phyloP scores from a whole-genome alignment of 2,113 vertebrate species.

The Podilymbus podiceps region DNA sequence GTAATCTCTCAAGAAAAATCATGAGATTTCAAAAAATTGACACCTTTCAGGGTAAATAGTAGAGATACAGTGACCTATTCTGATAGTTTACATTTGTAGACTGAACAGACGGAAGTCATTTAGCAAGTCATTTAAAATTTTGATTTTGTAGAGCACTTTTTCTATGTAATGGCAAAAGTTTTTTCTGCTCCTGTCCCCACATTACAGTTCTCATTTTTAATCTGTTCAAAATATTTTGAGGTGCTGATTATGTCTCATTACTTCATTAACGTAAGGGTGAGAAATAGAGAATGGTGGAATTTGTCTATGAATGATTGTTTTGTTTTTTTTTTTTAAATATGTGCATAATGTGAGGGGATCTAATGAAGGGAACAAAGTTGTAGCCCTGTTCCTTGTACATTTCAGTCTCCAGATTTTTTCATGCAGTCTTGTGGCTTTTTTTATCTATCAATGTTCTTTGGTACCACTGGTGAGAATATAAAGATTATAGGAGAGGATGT shows the following conservation, averaged over 20 bases:
- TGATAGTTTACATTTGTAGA: conserved; percentile 6
- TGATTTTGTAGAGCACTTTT: neutral
- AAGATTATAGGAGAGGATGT: neutral
- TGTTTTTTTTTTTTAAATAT: neutral
- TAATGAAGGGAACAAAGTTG: neutral
- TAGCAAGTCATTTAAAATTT: neutral
- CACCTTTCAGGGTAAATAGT: neutral
- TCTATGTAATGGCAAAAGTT: neutral
- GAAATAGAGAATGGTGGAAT: neutral
- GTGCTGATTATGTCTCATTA: neutral
- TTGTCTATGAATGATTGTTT: neutral
- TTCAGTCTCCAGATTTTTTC: neutral
- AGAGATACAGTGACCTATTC: neutral
- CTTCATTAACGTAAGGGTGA: neutral
- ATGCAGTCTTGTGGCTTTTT: neutral
- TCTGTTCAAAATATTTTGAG: neutral
- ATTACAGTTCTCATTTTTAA: neutral
- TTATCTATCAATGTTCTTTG: neutral
- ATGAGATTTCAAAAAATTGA: conserved; percentile 47
- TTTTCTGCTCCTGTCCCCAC: neutral
- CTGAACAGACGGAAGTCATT: neutral
- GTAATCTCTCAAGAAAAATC: conserved; percentile 76
- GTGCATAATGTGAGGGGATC: neutral
- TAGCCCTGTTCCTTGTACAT: neutral
- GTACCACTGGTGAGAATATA: neutral